phyloP scores from a whole-genome alignment of 2,797 vertebrate species.

The Pogonophryne albipinna region DNA sequence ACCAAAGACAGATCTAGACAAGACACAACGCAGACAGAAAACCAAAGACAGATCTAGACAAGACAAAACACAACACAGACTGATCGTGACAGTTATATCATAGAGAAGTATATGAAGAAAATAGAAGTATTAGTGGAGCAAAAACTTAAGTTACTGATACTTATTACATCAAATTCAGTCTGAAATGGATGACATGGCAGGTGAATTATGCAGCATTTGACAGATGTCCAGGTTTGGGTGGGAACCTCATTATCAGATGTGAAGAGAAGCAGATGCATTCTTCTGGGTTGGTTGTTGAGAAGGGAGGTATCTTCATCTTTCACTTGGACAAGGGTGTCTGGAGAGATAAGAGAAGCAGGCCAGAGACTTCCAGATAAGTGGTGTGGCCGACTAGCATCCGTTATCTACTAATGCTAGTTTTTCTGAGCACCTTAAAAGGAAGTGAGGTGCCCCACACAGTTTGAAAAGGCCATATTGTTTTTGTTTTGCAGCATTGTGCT shows the following conservation, averaged over 20 bases:
- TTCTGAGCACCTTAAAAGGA: conserved; percentile 17
- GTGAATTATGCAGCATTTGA: conserved; percentile 19
- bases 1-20: no score
- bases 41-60: no score
- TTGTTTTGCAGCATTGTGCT: not conserved
- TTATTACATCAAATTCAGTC: not conserved
- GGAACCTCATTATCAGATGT: conserved; percentile 22
- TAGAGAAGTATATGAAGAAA: not conserved
- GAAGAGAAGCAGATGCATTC: conserved; percentile 53
- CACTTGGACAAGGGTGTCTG: conserved; percentile 36
- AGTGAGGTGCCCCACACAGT: not conserved
- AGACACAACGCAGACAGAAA: no score
- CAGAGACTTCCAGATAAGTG: not conserved
- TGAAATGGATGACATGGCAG: conserved; percentile 13
- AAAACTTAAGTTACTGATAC: not conserved
- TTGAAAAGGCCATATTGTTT: conserved; percentile 17
- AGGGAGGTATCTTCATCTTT: conserved; percentile 44
- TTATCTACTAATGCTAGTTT: not conserved
- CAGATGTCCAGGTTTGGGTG: not conserved
- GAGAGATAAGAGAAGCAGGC: conserved; percentile 66
- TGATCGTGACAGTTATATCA: no score
- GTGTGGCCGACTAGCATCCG: not conserved
- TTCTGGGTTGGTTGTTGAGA: not conserved
- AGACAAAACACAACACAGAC: no score
- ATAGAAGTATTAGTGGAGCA: not conserved